These are phyloP conservation scores for Poecilia velifera DNA, from an alignment of 2,797 vertebrate species.

Conservation along the genomic window DNA sequence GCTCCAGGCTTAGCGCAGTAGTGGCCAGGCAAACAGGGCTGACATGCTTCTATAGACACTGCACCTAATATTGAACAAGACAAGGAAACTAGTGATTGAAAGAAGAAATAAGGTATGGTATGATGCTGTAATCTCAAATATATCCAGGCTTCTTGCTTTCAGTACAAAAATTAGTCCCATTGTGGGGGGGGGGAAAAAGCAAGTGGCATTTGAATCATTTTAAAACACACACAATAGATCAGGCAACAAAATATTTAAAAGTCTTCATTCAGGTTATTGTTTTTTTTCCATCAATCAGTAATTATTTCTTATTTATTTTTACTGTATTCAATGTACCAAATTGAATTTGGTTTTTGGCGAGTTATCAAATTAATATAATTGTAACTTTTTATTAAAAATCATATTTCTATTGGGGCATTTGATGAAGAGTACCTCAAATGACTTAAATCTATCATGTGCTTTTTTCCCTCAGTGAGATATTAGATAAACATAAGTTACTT, in stretches of 20 bases:
- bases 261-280: not conserved
- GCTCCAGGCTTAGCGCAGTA: constrained; percentile 85
- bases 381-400: not conserved
- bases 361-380: not conserved
- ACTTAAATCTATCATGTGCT: not conserved
- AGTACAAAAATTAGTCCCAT: not conserved
- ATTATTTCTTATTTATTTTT: not conserved
- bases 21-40: constrained; percentile 80
- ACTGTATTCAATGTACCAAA: not conserved
- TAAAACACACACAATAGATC: not conserved
- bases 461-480: not conserved
- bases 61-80: constrained; percentile 68
- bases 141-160: not conserved
- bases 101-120: not conserved
- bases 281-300: not conserved
- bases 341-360: not conserved
- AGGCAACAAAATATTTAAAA: not conserved
- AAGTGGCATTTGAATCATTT: not conserved
- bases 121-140: not conserved
- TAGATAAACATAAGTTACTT: not conserved
- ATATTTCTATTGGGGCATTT: not conserved
- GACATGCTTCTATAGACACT: constrained; percentile 79
- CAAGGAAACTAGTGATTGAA: not conserved
- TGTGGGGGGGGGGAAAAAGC: too few species aligned
- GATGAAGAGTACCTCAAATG: not conserved